Evolutionary conservation across 2,113 vertebrate species (phyloP), one percentile per base, ranked within the genome.

Genomic region (Rhinichthys klamathensis): DNA sequence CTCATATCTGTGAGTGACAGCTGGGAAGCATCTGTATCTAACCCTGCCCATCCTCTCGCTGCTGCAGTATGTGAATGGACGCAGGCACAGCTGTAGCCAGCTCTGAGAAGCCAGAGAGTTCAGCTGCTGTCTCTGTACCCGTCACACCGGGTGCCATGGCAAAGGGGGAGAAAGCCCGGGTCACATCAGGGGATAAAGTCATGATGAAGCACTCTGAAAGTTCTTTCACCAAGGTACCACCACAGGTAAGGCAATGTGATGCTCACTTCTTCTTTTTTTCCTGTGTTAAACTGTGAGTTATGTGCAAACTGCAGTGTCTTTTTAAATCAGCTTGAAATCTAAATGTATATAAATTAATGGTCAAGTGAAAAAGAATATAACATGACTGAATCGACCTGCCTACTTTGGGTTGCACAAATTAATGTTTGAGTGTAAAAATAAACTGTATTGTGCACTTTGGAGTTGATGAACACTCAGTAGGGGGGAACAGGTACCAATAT

Each of bases 111-210:
- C 70, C 74, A 15, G 32, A 25, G n/a, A 83, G 41, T 44, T 30
- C 18, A 76, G 44, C 27, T 46, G 51, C 80, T 51, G 80, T 61
- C 41, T 41, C 32, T 82, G 46, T 38, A 69, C 82, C 88, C 54
- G 11, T 75, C 92, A 91, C 89, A 54, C 89, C 92, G 44, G 93
- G 90, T 84, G 91, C 90, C 92, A 95, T 95, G 94, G 87, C 91
- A 85, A 94, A 90, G 56, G 93, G 92, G 12, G 93, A 94, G 82
- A 94, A 80, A 88, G 89, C 89, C 16, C 84, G 61, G 1, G 90
- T 90, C 74, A 84, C 88, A 75, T 73, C 93, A 27, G 87, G 87
- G 6, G 92, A 90, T 23, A 94, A 90, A 87, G 84, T 93, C 77
- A 84, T 89, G 80, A 85, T 90, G 87, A 93, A 94, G 58, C 88